Evolutionary conservation across 1,140 invertebrate genomes (phyloP), one percentile per base, ranked within the genome.

Genomic region (silkworm (Bombyx mori)): DNA sequence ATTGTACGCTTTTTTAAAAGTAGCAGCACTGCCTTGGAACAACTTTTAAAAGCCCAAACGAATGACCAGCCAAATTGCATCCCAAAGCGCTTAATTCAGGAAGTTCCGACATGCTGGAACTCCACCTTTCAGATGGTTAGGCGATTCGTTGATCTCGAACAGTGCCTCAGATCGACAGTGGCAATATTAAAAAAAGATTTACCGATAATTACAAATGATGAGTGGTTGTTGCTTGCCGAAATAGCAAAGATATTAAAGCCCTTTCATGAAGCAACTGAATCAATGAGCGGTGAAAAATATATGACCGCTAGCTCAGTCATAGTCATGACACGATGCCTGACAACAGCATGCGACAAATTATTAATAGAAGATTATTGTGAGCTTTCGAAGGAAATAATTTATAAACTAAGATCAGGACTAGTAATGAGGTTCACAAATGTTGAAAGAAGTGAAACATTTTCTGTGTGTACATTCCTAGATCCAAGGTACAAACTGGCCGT

Each of bases 281-380:
- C 58, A 3, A 66, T 77, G 57, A 75, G 70, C 58, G 72, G 63
- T 3, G 64, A 77, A 63, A 69, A 68, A 43, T 73, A 72, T 51
- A 65, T 65, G n/a, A 63, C 66, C 0, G 68, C 53, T 8, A 63
- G 64, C 52, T 62, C 58, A 1, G 50, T 70, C 6, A 67, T 70
- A 26, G 52, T 64, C 1, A 55, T 69, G 44, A 63, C 62, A 42
- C 46, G 55, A 8, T 65, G 67, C 48, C 49, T 69, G 1, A 61
- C 52, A 43, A 42, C 51, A 54, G 7, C 56, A 0, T 69, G 63
- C 46, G 42, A 54, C 3, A 52, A 52, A 26, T 18, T 52, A 8
- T 7, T 50, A 9, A 8, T 8, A 8, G 6, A 26, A 52, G 9
- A 52, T 7, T 54, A 9, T 43, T 44, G 4, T 44, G 56, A 18